Conservation (phyloP, 2,888 invertebrate genomes). For the Lampropteryx suffumata region DNA sequence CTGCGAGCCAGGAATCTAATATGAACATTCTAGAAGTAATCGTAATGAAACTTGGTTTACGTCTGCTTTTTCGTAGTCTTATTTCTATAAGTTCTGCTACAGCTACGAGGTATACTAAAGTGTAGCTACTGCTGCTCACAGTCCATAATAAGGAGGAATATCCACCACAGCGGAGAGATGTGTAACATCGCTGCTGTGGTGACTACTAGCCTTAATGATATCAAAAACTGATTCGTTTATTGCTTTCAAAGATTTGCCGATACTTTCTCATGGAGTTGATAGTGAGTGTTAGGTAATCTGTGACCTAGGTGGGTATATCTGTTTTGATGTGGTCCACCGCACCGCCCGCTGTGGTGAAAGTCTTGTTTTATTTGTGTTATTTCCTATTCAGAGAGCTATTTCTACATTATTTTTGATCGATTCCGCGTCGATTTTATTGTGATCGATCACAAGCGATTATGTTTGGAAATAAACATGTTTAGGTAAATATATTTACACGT, state of each 20-base stretch:
- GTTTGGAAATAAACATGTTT: slow-evolving; percentile 4
- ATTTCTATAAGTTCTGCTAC: too few relatives aligned
- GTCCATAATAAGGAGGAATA: too few relatives aligned
- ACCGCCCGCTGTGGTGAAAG: slow-evolving; percentile 27
- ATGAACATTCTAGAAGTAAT: too few relatives aligned
- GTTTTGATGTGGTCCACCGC: slow-evolving; percentile 7
- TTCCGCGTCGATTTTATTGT: slow-evolving; percentile 18
- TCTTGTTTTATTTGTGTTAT: slow-evolving; percentile 34
- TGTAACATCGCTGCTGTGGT: too few relatives aligned
- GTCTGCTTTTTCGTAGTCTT: too few relatives aligned
- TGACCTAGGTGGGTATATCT: not conserved
- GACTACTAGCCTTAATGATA: too few relatives aligned
- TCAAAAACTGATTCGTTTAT: slow-evolving; percentile 4
- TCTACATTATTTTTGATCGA: slow-evolving; percentile 24
- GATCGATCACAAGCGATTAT: slow-evolving; percentile 13
- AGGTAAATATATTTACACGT: too few relatives aligned
- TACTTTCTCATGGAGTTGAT: slow-evolving; percentile 3
- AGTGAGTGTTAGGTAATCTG: slow-evolving; percentile 10
- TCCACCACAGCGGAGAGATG: too few relatives aligned
- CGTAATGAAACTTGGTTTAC: too few relatives aligned
- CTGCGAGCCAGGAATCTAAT: too few relatives aligned
- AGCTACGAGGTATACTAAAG: too few relatives aligned
- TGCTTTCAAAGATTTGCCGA: slow-evolving; percentile 5
- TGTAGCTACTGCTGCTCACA: too few relatives aligned
- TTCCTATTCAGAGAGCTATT: slow-evolving; percentile 25